Conservation (phyloP, 2,113 vertebrate species). For the Salminus brasiliensis region DNA sequence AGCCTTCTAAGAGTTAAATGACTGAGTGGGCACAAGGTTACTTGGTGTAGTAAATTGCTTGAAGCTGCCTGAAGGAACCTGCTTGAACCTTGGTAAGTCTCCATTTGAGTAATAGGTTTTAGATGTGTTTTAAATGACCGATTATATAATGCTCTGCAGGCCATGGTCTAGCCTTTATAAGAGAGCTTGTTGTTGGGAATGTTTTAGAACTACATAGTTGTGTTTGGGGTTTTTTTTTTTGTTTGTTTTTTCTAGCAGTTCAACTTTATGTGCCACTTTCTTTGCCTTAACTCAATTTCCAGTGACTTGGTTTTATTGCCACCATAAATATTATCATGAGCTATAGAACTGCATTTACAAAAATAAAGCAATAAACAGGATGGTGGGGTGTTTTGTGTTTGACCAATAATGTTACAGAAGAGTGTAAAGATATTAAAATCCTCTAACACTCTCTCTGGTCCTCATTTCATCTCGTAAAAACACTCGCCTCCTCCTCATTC, state of each 20-base stretch:
- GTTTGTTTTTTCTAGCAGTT: not conserved
- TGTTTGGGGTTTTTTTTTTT: not conserved
- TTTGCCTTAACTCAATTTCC: constrained; percentile 22
- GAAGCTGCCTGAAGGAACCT: not conserved
- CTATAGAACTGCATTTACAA: constrained; percentile 22
- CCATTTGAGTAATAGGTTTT: not conserved
- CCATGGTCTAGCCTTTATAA: not conserved
- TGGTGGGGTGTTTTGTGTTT: constrained; percentile 8
- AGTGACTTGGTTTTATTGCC: constrained; percentile 13
- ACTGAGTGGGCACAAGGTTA: not conserved
- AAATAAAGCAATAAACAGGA: constrained; percentile 23
- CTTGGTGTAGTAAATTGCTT: not conserved
- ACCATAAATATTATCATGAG: constrained; percentile 25
- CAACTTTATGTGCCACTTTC: not conserved
- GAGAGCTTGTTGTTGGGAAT: not conserved
- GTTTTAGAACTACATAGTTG: not conserved
- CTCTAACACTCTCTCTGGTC: not conserved
- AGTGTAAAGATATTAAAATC: constrained; percentile 1
- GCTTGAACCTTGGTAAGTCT: not conserved
- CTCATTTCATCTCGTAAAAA: not conserved
- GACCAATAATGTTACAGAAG: constrained; percentile 14
- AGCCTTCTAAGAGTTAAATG: not conserved
- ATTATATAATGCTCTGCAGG: not conserved
- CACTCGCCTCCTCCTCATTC: constrained; percentile 11
- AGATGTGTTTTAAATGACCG: constrained; percentile 5